These are phyloP conservation scores for Phaonia tiefii DNA, from an alignment of 2,888 invertebrate species.

Conservation along the genomic window DNA sequence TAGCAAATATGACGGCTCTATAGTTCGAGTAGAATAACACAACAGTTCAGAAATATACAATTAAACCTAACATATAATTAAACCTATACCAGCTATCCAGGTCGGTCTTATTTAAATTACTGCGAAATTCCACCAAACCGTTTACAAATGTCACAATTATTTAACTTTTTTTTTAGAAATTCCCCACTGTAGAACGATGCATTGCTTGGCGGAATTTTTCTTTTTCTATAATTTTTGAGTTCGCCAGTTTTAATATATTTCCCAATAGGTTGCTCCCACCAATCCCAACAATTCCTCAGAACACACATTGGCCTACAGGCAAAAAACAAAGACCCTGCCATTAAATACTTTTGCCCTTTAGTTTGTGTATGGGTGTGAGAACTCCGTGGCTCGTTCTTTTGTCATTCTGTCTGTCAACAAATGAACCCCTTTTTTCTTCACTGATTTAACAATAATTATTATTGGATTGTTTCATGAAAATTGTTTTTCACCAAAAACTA, in stretches of 20 bases:
- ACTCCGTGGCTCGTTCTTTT: not conserved
- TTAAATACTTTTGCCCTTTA: too few relatives aligned
- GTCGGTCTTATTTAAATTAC: too few relatives aligned
- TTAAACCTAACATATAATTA: too few relatives aligned
- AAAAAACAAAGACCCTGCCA: too few relatives aligned
- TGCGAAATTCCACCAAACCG: too few relatives aligned
- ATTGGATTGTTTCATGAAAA: constrained; percentile 71
- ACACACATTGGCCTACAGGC: not conserved
- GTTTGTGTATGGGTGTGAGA: not conserved
- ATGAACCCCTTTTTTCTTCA: constrained; percentile 65
- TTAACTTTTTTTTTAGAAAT: too few relatives aligned
- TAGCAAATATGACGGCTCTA: too few relatives aligned
- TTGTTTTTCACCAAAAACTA: constrained; percentile 61
- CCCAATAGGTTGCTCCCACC: constrained; percentile 50
- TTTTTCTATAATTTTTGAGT: constrained; percentile 60
- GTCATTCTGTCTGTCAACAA: constrained; percentile 53
- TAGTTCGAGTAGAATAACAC: too few relatives aligned
- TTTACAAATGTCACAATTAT: too few relatives aligned
- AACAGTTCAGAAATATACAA: too few relatives aligned
- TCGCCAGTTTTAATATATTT: constrained; percentile 61
- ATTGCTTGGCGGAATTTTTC: too few relatives aligned
- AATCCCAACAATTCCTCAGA: constrained; percentile 18
- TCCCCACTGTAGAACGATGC: constrained; percentile 50
- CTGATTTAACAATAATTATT: constrained; percentile 72
- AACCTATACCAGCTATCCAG: too few relatives aligned